phyloP scores from a whole-genome alignment of 1,140 invertebrate species.

The Phocides pigmalion region DNA sequence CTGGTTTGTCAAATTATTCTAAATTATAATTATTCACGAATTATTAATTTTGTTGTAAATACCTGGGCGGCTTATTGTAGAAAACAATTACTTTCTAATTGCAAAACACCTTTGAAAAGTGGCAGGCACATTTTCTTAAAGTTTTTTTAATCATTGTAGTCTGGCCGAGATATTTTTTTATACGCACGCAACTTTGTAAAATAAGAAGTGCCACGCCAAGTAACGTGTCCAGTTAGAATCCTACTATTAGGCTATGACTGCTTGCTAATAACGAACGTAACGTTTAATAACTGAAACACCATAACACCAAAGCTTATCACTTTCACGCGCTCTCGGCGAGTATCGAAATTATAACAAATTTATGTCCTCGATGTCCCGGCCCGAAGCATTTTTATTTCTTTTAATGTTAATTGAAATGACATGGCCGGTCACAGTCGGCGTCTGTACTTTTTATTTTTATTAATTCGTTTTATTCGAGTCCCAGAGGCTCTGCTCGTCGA shows the following conservation, averaged over 20 bases:
- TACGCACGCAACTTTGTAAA: no score
- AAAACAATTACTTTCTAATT: no score
- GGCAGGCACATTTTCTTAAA: no score
- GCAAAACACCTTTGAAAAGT: no score
- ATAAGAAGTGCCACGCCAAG: no score
- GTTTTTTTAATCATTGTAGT: no score
- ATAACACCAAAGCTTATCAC: conserved; percentile 46
- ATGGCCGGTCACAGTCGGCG: conserved; percentile 56
- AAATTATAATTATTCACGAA: no score
- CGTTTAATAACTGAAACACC: conserved; percentile 17
- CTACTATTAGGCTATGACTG: not conserved
- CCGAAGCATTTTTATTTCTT: conserved; percentile 65
- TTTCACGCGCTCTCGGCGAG: conserved; percentile 51
- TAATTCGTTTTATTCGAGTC: conserved; percentile 64
- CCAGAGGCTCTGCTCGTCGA: conserved; percentile 59
- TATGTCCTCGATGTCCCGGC: conserved; percentile 51
- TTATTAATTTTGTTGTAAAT: no score
- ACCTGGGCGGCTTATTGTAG: no score
- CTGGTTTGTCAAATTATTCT: no score
- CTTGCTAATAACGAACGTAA: not conserved
- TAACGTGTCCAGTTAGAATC: no score
- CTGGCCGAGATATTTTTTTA: no score
- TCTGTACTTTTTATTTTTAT: conserved; percentile 63
- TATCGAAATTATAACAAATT: conserved; percentile 68
- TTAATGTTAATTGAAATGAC: conserved; percentile 78